Conservation (phyloP, 2,888 invertebrate genomes). For the Toxonevra muliebris region DNA sequence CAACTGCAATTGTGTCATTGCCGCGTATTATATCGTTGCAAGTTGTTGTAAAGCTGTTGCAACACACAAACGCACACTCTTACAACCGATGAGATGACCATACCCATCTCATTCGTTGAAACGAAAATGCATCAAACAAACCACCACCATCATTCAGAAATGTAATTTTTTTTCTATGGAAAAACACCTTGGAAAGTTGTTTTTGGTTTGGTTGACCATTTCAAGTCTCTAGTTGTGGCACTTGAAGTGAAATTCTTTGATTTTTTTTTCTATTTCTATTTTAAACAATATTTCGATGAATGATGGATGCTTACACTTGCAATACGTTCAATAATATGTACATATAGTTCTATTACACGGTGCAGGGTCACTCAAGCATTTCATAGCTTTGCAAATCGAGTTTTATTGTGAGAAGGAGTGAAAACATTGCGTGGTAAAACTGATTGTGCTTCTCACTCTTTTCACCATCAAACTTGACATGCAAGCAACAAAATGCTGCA, state of each 20-base stretch:
- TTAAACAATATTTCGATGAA: no score
- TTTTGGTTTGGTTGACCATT: conserved; percentile 10
- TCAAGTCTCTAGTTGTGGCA: background rate
- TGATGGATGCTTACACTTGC: no score
- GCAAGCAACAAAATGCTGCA: no score
- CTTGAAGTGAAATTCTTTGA: background rate
- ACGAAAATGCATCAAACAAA: conserved; percentile 7
- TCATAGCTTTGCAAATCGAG: no score
- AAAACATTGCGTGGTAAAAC: no score
- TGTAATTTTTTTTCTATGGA: conserved; percentile 42
- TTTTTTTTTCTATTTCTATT: background rate
- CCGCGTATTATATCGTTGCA: background rate
- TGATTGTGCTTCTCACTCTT: no score
- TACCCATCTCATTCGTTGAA: conserved; percentile 4
- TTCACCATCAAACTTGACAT: no score
- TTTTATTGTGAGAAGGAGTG: no score
- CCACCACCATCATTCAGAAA: conserved; percentile 22
- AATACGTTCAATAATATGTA: no score
- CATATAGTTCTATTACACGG: no score
- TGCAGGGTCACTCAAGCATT: no score
- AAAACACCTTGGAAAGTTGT: conserved; percentile 36
- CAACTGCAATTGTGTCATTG: conserved; percentile 3
- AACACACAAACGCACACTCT: background rate
- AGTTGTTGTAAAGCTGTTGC: background rate
- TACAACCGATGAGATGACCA: background rate